Evolutionary conservation across 2,888 invertebrate species (phyloP).

Genomic region (Diplolepis rosae): DNA sequence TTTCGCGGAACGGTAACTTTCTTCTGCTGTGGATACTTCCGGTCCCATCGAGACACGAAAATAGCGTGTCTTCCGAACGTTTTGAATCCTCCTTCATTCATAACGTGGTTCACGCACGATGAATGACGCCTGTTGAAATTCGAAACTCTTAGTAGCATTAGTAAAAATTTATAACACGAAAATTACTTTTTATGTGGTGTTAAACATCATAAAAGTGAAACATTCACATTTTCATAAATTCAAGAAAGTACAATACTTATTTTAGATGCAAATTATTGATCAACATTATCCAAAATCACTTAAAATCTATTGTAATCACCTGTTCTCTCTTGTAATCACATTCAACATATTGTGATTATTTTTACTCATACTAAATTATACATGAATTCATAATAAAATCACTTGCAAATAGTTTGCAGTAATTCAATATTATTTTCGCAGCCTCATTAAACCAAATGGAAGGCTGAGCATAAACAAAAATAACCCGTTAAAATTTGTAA

Average conservation of each 20-base stretch:
- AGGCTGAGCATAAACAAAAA: too few relatives aligned
- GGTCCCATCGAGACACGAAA: slow-evolving; percentile 14
- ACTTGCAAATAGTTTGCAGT: too few relatives aligned
- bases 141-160: slow-evolving; percentile 5
- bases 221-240: neutral
- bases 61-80: slow-evolving; percentile 20
- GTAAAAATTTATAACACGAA: neutral
- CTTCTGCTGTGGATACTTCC: slow-evolving; percentile 15
- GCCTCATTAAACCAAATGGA: too few relatives aligned
- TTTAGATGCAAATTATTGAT: too few relatives aligned
- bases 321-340: too few relatives aligned
- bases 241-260: neutral
- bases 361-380: too few relatives aligned
- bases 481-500: neutral
- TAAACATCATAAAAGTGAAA: too few relatives aligned
- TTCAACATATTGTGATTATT: too few relatives aligned
- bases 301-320: too few relatives aligned
- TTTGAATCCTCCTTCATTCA: slow-evolving; percentile 28
- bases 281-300: too few relatives aligned
- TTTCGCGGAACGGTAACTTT: slow-evolving; percentile 20
- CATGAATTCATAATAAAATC: too few relatives aligned
- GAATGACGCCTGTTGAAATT: slow-evolving; percentile 1
- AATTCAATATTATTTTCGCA: too few relatives aligned
- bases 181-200: neutral
- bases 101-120: neutral